Evolutionary conservation across 2,888 invertebrate species (phyloP).

Genomic region (Sabellastarte sp.): DNA sequence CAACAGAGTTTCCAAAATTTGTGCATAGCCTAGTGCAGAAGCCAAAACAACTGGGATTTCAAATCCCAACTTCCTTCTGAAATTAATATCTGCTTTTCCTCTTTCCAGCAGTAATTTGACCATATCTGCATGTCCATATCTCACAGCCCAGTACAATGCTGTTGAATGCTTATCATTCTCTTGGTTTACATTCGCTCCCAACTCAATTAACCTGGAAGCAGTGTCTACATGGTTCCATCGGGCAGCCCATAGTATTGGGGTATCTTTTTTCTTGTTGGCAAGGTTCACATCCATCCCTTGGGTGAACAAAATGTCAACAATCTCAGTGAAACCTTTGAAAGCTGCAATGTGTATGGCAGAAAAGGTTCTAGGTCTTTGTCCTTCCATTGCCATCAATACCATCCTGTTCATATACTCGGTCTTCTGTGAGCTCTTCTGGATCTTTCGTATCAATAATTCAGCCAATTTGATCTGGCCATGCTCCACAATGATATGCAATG

Average conservation of each 20-base stretch:
- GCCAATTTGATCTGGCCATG: too few relatives aligned
- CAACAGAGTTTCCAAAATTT: conserved; percentile 37
- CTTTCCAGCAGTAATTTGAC: conserved; percentile 39
- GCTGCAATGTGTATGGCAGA: conserved; percentile 34
- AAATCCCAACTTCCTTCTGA: conserved; percentile 44
- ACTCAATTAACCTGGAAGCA: conserved; percentile 17
- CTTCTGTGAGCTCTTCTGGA: too few relatives aligned
- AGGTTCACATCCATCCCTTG: conserved; percentile 19
- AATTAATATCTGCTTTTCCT: conserved; percentile 45
- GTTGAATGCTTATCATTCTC: conserved; percentile 55
- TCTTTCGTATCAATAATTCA: too few relatives aligned
- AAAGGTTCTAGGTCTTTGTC: conserved; percentile 44
- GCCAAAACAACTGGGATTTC: conserved; percentile 52
- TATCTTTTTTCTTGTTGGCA: conserved; percentile 46
- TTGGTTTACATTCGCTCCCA: conserved; percentile 37
- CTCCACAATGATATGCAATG: too few relatives aligned
- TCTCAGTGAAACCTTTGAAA: conserved; percentile 24
- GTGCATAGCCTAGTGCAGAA: conserved; percentile 45
- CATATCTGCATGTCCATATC: conserved; percentile 45
- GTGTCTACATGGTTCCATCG: conserved; percentile 41
- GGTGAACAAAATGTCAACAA: conserved; percentile 19
- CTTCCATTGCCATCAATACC: too few relatives aligned
- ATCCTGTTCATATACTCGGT: too few relatives aligned
- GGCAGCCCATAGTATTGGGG: conserved; percentile 55
- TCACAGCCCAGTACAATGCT: conserved; percentile 55